phyloP scores from a whole-genome alignment of 2,113 vertebrate genomes.

The Ictalurus punctatus region DNA sequence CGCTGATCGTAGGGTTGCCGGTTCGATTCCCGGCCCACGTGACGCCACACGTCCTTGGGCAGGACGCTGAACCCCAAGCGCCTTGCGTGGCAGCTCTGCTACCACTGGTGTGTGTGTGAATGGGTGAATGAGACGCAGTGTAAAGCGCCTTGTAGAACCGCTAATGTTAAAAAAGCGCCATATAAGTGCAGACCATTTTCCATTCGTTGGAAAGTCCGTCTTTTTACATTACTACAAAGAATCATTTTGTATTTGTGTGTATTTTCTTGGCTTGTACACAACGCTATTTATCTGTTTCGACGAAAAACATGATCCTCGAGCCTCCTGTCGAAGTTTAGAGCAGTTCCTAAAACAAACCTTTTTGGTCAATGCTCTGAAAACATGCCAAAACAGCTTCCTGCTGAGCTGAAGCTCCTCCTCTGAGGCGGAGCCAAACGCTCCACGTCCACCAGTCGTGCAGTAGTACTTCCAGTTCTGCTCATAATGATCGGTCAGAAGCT shows the following conservation, averaged over 20 bases:
- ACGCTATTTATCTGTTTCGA: neutral
- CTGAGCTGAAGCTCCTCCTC: conserved; percentile 91
- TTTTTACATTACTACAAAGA: neutral
- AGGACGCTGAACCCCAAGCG: too few species aligned
- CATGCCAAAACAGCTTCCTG: conserved; percentile 90
- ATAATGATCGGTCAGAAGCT: conserved; percentile 92
- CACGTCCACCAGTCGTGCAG: conserved; percentile 77
- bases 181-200: too few species aligned
- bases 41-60: too few species aligned
- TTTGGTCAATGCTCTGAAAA: conserved; percentile 87
- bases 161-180: too few species aligned
- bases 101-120: too few species aligned
- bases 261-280: neutral
- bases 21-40: too few species aligned
- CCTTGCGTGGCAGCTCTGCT: too few species aligned
- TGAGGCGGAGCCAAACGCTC: conserved; percentile 77
- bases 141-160: too few species aligned
- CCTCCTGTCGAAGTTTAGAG: neutral
- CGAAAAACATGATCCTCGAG: neutral
- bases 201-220: neutral
- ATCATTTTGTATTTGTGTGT: neutral
- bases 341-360: conserved; percentile 73
- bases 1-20: too few species aligned
- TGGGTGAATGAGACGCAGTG: too few species aligned
- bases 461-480: conserved; percentile 94